phyloP scores from a whole-genome alignment of 2,113 vertebrate genomes.

The Narcine bancroftii region DNA sequence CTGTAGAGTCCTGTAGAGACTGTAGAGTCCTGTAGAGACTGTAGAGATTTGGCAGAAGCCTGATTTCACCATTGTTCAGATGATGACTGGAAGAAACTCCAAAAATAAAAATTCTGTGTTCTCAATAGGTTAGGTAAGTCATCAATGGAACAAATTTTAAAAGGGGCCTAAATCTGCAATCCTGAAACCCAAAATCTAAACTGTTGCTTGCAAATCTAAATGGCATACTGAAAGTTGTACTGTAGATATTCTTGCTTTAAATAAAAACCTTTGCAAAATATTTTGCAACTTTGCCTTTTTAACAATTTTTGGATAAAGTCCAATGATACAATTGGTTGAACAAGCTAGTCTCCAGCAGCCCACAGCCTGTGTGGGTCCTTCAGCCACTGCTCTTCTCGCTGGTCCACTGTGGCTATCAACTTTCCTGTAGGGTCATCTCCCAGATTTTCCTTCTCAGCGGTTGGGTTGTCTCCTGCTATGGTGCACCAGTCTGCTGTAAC shows the following conservation, averaged over 20 bases:
- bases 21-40: neutral
- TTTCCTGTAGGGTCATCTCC: no score
- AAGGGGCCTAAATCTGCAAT: neutral
- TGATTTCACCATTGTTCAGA: neutral
- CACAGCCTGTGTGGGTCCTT: no score
- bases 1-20: neutral
- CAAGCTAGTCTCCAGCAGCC: no score
- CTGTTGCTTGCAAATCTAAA: neutral
- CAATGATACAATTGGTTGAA: neutral
- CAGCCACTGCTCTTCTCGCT: no score
- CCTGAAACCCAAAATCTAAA: neutral
- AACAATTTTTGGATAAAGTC: neutral
- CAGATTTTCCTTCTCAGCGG: no score
- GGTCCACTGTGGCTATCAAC: no score
- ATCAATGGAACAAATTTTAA: neutral
- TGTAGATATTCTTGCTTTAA: neutral
- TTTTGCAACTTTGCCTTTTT: neutral
- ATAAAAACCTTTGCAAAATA: neutral
- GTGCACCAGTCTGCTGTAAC: no score
- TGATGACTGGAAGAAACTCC: neutral
- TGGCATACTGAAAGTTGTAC: neutral
- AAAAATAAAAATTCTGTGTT: neutral
- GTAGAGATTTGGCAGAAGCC: neutral
- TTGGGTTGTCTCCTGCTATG: no score
- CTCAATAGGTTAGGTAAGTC: neutral